These are phyloP conservation scores for Chamaetylas fuelleborni DNA, from an alignment of 2,113 vertebrate species.

Conservation along the genomic window DNA sequence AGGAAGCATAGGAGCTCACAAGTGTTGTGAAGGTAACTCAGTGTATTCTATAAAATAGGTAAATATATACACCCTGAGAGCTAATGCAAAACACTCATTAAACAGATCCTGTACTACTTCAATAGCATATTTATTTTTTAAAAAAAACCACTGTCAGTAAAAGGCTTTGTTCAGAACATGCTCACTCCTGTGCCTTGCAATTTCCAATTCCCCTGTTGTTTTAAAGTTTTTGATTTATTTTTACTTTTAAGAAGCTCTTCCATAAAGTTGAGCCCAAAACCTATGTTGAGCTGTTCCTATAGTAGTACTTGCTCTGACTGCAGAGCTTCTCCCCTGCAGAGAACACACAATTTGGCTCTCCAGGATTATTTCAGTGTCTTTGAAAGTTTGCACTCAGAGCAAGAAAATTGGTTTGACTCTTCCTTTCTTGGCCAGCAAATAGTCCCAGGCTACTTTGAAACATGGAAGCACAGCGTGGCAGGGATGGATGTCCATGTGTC, in stretches of 20 bases:
- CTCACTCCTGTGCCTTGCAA: background rate
- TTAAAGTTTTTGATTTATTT: background rate
- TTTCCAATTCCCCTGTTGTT: background rate
- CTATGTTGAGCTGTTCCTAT: background rate
- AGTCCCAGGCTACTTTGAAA: background rate
- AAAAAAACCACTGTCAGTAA: background rate
- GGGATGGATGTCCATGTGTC: background rate
- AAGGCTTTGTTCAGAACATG: background rate
- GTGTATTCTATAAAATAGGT: background rate
- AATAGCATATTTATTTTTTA: background rate
- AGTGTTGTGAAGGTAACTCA: background rate
- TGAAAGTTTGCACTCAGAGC: background rate
- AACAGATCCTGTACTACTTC: background rate
- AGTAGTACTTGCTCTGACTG: background rate
- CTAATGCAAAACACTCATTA: background rate
- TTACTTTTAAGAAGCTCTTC: background rate
- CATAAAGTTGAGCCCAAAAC: background rate
- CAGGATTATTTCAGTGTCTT: background rate
- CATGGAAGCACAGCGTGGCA: background rate
- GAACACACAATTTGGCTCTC: accelerated
- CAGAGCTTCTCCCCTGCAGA: background rate
- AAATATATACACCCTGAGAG: background rate
- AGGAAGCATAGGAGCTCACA: background rate
- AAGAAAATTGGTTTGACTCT: background rate
- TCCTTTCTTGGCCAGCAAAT: background rate